These are phyloP conservation scores for Penaeus chinensis DNA, from an alignment of 1,140 invertebrate genomes.

Conservation along the genomic window DNA sequence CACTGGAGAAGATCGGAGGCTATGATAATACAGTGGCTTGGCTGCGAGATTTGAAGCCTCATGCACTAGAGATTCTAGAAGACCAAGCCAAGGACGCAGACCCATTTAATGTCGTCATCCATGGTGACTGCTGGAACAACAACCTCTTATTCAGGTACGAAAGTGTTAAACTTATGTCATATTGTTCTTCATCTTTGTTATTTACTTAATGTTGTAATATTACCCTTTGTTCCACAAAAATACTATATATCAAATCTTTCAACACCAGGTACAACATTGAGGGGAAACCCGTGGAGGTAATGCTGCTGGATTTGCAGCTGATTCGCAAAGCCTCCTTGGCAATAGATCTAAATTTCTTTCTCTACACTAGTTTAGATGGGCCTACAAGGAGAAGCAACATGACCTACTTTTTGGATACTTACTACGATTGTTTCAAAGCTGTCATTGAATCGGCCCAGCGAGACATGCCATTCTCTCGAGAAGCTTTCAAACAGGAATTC, in stretches of 20 bases:
- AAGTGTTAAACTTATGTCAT: background rate
- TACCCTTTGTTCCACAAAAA: background rate
- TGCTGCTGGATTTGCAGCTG: slow-evolving; percentile 16
- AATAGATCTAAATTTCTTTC: slow-evolving; percentile 23
- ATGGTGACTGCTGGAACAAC: slow-evolving; percentile 43
- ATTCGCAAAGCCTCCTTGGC: slow-evolving; percentile 4
- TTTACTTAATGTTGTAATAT: background rate
- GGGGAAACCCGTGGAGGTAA: slow-evolving; percentile 8
- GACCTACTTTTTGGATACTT: background rate
- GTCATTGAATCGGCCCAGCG: background rate
- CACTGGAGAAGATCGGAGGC: background rate
- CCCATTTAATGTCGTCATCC: slow-evolving; percentile 5
- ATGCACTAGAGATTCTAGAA: background rate
- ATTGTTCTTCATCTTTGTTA: background rate
- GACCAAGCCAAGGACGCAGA: background rate
- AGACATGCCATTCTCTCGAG: background rate
- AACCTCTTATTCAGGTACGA: slow-evolving; percentile 47
- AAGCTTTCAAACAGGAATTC: background rate
- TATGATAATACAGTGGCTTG: background rate
- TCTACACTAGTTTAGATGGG: slow-evolving; percentile 2
- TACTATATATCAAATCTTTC: too few species aligned
- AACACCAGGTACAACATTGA: background rate
- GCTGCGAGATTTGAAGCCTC: slow-evolving; percentile 2
- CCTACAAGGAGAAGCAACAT: background rate
- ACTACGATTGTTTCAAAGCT: slow-evolving; percentile 4